Conservation (phyloP, 2,888 invertebrate genomes). For the Heliconius erato region DNA sequence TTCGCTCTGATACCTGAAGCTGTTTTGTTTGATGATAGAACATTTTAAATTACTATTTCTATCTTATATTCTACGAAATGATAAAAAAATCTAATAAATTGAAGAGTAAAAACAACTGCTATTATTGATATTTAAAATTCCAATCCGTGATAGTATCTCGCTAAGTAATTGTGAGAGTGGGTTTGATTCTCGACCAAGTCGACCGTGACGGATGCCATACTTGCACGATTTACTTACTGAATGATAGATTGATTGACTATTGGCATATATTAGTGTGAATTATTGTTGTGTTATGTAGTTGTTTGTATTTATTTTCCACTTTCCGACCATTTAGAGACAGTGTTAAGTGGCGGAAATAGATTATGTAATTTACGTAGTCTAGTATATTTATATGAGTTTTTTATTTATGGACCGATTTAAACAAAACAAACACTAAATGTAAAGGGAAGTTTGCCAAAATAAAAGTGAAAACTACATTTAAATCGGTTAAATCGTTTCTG, state of each 20-base stretch:
- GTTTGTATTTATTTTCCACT: not conserved
- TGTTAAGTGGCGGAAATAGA: not conserved
- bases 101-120: not conserved
- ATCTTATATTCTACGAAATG: too few relatives aligned
- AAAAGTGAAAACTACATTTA: too few relatives aligned
- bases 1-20: too few relatives aligned
- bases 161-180: constrained; percentile 31
- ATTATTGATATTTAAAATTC: not conserved
- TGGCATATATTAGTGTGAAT: not conserved
- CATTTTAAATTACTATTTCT: too few relatives aligned
- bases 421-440: too few relatives aligned
- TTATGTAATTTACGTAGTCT: not conserved
- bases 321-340: not conserved
- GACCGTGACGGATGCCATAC: constrained; percentile 32
- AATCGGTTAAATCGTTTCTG: too few relatives aligned
- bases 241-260: not conserved
- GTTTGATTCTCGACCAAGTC: constrained; percentile 32
- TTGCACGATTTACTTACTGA: constrained; percentile 5
- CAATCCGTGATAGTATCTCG: constrained; percentile 5
- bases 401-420: too few relatives aligned
- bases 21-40: too few relatives aligned
- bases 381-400: too few relatives aligned
- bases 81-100: too few relatives aligned
- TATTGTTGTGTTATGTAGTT: not conserved
- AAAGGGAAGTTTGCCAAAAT: too few relatives aligned